Conservation (phyloP, 2,113 vertebrate genomes). For the Thymallus thymallus region DNA sequence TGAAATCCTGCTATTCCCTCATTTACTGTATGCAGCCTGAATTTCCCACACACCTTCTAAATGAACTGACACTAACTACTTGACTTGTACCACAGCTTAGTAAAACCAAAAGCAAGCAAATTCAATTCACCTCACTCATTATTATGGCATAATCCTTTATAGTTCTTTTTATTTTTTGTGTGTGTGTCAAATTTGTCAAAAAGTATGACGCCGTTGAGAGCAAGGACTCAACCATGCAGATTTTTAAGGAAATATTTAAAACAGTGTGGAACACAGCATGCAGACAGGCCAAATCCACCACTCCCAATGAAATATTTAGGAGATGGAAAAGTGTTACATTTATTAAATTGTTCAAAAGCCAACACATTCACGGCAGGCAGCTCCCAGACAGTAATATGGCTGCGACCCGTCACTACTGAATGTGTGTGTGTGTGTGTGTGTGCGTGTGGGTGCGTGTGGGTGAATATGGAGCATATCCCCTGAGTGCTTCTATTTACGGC, state of each 20-base stretch:
- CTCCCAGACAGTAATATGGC: slow-evolving; percentile 17
- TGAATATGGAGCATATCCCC: neutral
- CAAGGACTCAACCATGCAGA: slow-evolving; percentile 8
- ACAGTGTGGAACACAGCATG: slow-evolving; percentile 4
- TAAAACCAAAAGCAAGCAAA: slow-evolving; percentile 64
- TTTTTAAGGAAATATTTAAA: slow-evolving; percentile 30
- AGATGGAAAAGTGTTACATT: slow-evolving; percentile 32
- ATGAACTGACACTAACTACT: slow-evolving; percentile 57
- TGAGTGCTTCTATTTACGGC: neutral
- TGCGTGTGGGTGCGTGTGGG: slow-evolving; percentile 15
- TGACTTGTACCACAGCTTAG: slow-evolving; percentile 50
- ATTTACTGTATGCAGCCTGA: no score
- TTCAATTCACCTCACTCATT: slow-evolving; percentile 53
- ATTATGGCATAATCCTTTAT: slow-evolving; percentile 58
- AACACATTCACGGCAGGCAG: slow-evolving; percentile 23
- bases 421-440: neutral
- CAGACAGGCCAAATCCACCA: neutral
- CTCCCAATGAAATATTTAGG: slow-evolving; percentile 43
- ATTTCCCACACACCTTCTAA: slow-evolving; percentile 21
- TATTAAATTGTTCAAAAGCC: slow-evolving; percentile 42
- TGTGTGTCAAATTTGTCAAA: slow-evolving; percentile 44
- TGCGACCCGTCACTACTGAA: slow-evolving; percentile 34
- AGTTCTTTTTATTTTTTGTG: slow-evolving; percentile 45
- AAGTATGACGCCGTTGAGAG: slow-evolving; percentile 42
- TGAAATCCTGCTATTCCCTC: no score